Evolutionary conservation across 2,888 invertebrate species (phyloP).

Genomic region (Sesia bembeciformis): DNA sequence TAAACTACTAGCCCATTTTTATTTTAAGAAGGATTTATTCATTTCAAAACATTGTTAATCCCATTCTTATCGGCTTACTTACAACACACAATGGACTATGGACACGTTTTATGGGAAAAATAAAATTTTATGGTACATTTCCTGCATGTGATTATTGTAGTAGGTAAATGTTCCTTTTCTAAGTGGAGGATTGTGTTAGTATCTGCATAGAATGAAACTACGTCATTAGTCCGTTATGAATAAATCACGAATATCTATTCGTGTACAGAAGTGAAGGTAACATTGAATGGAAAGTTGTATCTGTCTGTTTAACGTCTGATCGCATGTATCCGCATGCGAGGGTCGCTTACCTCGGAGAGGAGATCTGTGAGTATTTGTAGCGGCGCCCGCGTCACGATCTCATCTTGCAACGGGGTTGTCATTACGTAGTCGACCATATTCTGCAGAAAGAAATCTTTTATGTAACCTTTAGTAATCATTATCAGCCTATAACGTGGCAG

Average conservation of each 20-base stretch:
- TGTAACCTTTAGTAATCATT: too few species aligned
- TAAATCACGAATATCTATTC: background rate
- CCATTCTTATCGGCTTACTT: too few species aligned
- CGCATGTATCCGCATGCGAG: background rate
- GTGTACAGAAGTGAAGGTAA: background rate
- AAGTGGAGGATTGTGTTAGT: background rate
- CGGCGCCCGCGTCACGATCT: conserved; percentile 81
- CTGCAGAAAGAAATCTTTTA: conserved; percentile 45
- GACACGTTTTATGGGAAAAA: too few species aligned
- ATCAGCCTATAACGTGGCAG: too few species aligned
- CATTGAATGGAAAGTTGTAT: conserved; percentile 3
- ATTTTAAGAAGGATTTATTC: too few species aligned
- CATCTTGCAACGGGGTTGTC: conserved; percentile 84
- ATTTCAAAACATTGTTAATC: too few species aligned
- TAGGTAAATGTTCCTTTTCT: too few species aligned
- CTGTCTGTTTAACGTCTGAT: background rate
- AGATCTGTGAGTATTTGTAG: conserved; percentile 82
- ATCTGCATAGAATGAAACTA: background rate
- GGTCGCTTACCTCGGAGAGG: conserved; percentile 69
- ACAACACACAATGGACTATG: too few species aligned
- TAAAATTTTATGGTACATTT: too few species aligned
- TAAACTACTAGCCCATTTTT: too few species aligned
- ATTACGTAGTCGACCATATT: conserved; percentile 84
- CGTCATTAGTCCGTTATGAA: background rate
- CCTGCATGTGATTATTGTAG: too few species aligned